These are phyloP conservation scores for Axis porcinus DNA, from an alignment of 2,113 vertebrate genomes.

Conservation along the genomic window DNA sequence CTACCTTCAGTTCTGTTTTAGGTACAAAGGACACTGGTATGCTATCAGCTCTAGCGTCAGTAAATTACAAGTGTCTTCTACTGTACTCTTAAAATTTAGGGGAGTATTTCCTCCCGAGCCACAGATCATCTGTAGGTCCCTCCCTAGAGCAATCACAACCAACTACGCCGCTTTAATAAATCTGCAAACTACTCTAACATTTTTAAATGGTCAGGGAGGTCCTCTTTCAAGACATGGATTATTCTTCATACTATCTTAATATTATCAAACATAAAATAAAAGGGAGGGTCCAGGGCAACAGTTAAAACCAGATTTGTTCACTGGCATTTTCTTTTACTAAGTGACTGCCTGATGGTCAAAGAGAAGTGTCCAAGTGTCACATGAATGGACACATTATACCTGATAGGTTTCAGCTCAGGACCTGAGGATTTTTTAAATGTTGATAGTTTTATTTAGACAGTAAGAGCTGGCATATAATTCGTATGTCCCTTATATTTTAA, in stretches of 20 bases:
- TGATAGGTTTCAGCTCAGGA: neutral
- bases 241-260: slow-evolving; percentile 1
- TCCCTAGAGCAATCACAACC: neutral
- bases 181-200: neutral
- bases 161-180: neutral
- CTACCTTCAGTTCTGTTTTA: neutral
- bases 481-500: neutral
- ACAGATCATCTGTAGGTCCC: neutral
- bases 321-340: slow-evolving; percentile 9
- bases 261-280: slow-evolving; percentile 67
- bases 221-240: slow-evolving; percentile 22
- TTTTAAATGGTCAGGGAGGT: neutral
- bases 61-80: neutral
- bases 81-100: neutral
- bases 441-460: neutral
- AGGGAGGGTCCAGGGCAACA: slow-evolving; percentile 60
- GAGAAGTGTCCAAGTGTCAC: neutral
- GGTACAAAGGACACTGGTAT: neutral
- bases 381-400: neutral
- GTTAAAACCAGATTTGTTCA: slow-evolving; percentile 44
- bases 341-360: neutral
- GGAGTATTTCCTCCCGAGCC: neutral
- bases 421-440: neutral
- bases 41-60: neutral
- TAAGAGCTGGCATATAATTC: neutral